Conservation (phyloP, 2,113 vertebrate genomes). For the Tragelaphus imberbis region DNA sequence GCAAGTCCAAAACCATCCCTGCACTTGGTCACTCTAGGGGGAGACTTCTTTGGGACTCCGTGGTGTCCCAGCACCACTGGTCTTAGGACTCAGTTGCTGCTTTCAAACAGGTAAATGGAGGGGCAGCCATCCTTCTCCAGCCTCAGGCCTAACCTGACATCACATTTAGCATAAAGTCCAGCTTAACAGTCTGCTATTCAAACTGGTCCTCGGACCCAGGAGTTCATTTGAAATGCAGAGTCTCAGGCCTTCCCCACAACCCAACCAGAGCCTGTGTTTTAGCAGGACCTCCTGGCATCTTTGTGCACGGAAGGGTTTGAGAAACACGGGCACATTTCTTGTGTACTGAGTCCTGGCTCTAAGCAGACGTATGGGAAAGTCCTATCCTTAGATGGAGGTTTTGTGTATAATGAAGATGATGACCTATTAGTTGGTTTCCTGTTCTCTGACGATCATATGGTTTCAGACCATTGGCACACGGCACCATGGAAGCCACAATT, state of each 20-base stretch:
- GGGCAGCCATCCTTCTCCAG: not conserved
- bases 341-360: not conserved
- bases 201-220: not conserved
- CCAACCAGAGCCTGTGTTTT: not conserved
- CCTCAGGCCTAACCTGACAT: not conserved
- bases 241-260: not conserved
- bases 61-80: not conserved
- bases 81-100: not conserved
- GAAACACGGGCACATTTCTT: not conserved
- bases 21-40: not conserved
- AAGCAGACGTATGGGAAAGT: not conserved
- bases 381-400: not conserved
- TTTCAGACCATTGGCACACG: rapidly evolving
- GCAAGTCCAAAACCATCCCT: not conserved
- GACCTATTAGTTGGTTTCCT: not conserved
- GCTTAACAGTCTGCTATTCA: not conserved
- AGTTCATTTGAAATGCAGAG: not conserved
- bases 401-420: not conserved
- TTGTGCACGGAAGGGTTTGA: not conserved
- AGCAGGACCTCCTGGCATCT: not conserved
- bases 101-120: not conserved
- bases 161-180: not conserved
- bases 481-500: not conserved
- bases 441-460: not conserved
- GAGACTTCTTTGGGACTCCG: not conserved